These are phyloP conservation scores for Mus spicilegus DNA, from an alignment of 2,113 vertebrate genomes.

Conservation along the genomic window DNA sequence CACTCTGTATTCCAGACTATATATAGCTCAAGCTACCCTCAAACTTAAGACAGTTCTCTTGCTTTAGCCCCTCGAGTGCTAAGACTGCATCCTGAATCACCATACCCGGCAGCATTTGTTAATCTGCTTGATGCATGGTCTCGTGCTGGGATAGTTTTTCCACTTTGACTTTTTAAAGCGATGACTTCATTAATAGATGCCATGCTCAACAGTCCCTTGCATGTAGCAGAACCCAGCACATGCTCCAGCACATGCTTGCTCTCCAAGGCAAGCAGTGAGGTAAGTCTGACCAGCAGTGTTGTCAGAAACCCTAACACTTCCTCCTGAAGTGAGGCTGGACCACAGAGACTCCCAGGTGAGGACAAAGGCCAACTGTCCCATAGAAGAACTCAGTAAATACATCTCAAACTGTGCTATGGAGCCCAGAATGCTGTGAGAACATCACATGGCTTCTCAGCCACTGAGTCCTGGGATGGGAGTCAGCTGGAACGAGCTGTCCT, in stretches of 20 bases:
- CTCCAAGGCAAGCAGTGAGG: not conserved
- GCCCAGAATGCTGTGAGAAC: not conserved
- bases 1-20: not conserved
- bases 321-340: too few relatives aligned
- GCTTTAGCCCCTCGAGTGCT: not conserved
- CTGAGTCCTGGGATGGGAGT: accelerated
- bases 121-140: not conserved
- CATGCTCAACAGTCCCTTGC: not conserved
- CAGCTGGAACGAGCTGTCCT: not conserved
- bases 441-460: accelerated
- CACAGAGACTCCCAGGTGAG: not conserved
- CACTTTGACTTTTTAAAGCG: not conserved
- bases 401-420: not conserved
- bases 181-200: not conserved
- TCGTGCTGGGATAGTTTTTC: not conserved
- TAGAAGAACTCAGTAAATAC: not conserved
- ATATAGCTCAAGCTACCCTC: not conserved
- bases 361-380: accelerated
- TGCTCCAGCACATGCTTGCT: not conserved
- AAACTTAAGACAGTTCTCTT: not conserved
- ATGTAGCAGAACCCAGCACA: not conserved
- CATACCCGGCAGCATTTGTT: not conserved
- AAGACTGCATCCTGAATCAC: not conserved
- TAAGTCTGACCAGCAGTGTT: not conserved
- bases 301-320: not conserved